Base-by-base conservation (phyloP, 2,113 vertebrate genomes). In the Reinhardtius hippoglossoides region DNA sequence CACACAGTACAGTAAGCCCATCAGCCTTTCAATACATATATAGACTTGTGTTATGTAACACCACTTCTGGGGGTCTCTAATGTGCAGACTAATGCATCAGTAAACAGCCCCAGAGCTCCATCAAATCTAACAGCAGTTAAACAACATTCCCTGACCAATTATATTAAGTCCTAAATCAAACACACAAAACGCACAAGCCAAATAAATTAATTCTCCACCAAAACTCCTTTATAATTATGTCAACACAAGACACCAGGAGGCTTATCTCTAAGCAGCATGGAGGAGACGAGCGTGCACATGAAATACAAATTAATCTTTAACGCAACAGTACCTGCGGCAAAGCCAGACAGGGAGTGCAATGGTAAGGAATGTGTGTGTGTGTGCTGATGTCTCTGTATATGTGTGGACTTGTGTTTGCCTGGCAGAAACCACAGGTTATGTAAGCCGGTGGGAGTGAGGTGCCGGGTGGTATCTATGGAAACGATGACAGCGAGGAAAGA, bases 381-480 rank as follows among this genome's bases (percentile, higher is more conserved):
- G 44, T 56, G 23, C 7, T 5, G n/a, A 69, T 73, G 46, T 71
- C 26, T 87, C 48, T 61, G 58, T 81, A 13, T 63, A 8, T 81
- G 70, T 65, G 64, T 77, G 56, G 16, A 76, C 37, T 67, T 77
- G 74, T 59, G 74, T 46, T 55, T 68, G 68, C 55, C 64, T 78
- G 68, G 57, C 67, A 78, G 70, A 78, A 81, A 59, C 74, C 74
- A 20, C 14, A 4, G 35, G 31, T 88, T 91, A 87, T 82, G 74
- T 80, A 90, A 92, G 60, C 66, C n/a, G 68, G 78, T 87, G 78
- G 81, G 80, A 80, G 82, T 78, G 82, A 84, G 82, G 78, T 81
- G 78, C 88, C 2, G 21, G 55, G 35, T 50, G 68, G 88, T 90
- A 83, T 87, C 90, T 78, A 86, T 87, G 86, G 88, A 76, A 88